Evolutionary conservation across 2,888 invertebrate species (phyloP).

Genomic region (Diarsia rubi): DNA sequence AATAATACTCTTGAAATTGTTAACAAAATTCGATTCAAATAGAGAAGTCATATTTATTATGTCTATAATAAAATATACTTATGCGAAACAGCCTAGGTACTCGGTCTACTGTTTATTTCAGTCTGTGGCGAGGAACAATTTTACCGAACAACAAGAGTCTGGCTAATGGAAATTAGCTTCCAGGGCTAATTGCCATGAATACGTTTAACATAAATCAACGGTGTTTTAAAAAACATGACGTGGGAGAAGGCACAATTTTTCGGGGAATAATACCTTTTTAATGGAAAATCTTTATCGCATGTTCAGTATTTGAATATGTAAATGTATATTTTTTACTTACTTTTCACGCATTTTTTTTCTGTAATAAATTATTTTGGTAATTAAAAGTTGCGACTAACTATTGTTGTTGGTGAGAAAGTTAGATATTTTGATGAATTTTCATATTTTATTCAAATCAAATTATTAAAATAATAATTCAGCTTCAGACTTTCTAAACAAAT

Average conservation of each 20-base stretch:
- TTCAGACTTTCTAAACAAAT: background rate
- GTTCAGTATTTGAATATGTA: conserved; percentile 63
- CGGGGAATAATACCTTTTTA: conserved; percentile 63
- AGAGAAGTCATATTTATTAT: no score
- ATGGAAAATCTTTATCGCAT: conserved; percentile 65
- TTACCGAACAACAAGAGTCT: conserved; percentile 73
- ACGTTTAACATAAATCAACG: conserved; percentile 80
- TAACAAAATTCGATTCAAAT: no score
- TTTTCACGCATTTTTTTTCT: conserved; percentile 36
- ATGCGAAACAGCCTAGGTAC: conserved; percentile 4
- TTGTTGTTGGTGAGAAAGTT: conserved; percentile 26
- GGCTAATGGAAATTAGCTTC: conserved; percentile 80
- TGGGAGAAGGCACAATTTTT: conserved; percentile 63
- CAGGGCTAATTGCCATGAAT: conserved; percentile 81
- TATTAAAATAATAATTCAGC: background rate
- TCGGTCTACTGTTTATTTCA: conserved; percentile 55
- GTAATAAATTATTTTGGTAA: conserved; percentile 44
- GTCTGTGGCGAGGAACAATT: conserved; percentile 65
- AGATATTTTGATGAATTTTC: background rate
- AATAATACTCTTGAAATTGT: no score
- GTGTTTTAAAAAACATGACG: conserved; percentile 79
- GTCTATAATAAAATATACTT: background rate
- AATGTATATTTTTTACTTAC: conserved; percentile 57
- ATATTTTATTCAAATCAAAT: background rate
- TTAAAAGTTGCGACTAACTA: conserved; percentile 39